Evolutionary conservation across 1,140 invertebrate species (phyloP), one percentile per base, ranked within the genome.

Genomic region (Ceratosolen solmsi): DNA sequence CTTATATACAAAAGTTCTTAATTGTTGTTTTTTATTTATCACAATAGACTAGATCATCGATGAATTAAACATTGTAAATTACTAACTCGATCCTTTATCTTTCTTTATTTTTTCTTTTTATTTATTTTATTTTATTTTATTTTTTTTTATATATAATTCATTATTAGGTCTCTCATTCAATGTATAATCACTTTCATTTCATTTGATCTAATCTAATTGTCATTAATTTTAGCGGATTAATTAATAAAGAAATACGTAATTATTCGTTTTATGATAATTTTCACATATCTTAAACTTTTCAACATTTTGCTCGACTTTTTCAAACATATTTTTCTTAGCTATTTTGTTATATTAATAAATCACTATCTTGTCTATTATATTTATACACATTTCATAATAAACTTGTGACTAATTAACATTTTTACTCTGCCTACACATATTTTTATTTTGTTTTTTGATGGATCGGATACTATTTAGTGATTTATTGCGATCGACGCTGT

Each of bases 361-460:
- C 86, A 89, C 89, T 89, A 89, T 90, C 83, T 86, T 88, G 86
- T 89, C 89, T 90, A 89, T 87, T 87, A 75, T 75, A 73, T 68
- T 76, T 84, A 86, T 87, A 90, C 81, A 82, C 80, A 83, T 87
- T 83, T 87, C 82, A 87, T 89, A 22, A 81, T 81, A 90, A 90
- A 90, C 87, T 89, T 82, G 84, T 90, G 83, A 89, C 86, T 89
- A 89, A 87, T 91, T 90, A 90, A 90, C 89, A 73, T 82, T 84
- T 83, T 83, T 71, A 79, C 72, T 74, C 49, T 60, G 54, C 38
- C 33, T 80, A 78, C 79, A 77, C 60, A 51, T 84, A 41, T 78
- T 80, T 56, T 73, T 60, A 60, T 72, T 79, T 79, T 86, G 81
- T 80, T 73, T 85, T 79, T 85, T 84, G 80, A 87, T 88, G 89